Evolutionary conservation across 2,113 vertebrate genomes (phyloP).

Genomic region (Ptilonorhynchus violaceus): DNA sequence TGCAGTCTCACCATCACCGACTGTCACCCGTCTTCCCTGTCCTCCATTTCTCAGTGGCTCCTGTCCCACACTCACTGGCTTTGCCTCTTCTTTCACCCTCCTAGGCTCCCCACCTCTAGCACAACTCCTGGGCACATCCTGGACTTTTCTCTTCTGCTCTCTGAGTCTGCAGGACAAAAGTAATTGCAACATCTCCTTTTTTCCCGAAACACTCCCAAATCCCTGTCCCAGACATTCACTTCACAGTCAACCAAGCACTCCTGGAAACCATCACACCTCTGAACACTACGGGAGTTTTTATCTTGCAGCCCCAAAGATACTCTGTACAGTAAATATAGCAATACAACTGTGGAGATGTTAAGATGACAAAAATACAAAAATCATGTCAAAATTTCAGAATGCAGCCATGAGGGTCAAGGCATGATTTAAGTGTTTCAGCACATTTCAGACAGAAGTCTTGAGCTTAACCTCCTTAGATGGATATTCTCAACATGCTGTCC

Average conservation of each 20-base stretch:
- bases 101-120: neutral
- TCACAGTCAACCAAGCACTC: neutral
- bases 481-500: neutral
- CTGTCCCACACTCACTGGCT: rapidly evolving
- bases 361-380: neutral
- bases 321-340: neutral
- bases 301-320: neutral
- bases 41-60: neutral
- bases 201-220: rapidly evolving
- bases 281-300: neutral
- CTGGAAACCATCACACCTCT: neutral
- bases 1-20: neutral
- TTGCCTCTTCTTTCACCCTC: neutral
- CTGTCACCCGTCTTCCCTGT: neutral
- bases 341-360: neutral
- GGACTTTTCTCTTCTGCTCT: neutral
- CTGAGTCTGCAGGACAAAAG: neutral
- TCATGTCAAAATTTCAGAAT: neutral
- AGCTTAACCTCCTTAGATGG: neutral
- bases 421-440: neutral
- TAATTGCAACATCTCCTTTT: neutral
- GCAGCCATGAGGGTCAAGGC: rapidly evolving
- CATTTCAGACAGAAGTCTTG: neutral
- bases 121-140: neutral
- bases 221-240: neutral